Evolutionary conservation across 1,140 invertebrate genomes (phyloP), one percentile per base, ranked within the genome.

Genomic region (Drosophila leontia): DNA sequence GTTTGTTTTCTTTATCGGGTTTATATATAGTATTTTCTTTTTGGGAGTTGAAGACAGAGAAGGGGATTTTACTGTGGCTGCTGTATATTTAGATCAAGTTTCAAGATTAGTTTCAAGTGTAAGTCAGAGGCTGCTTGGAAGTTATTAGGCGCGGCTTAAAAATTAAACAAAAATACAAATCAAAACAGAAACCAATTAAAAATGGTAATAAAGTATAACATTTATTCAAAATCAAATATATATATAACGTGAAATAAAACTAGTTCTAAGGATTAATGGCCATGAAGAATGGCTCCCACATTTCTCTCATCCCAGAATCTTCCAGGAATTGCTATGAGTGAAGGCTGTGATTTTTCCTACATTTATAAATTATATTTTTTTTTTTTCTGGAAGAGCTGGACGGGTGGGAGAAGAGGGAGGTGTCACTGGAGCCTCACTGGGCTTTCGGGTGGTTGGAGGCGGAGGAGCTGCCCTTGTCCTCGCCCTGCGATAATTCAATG

Each of bases 101-200:
- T 53, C 34, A 53, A 23, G 26, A 13, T 34, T 34, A 56, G 53
- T 56, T 56, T 56, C 29, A n/a, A 39, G 53, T 39, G 53, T 56
- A n/a, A 37, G 44, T 35, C 44, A 12, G 15, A 42, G 53, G 62
- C 67, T 76, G 78, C 85, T 88, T 88, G 85, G 85, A 88, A 88
- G 85, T 88, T 88, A 88, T 88, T 88, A 84, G 77, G 85, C 85
- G 82, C 85, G 82, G 77, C 80, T 72, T 58, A 37, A 13, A 39
- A 77, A 60, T 62, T 29, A 86, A 45, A 65, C 26, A 23, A 37
- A 64, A 57, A 48, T 60, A 34, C 11, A 71, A 41, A 13, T 41
- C 19, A 61, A 39, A n/a, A 5, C 0, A n/a, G 1, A 51, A 61
- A 35, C 3, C 0, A 51, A 37, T 11, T 58, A 1, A 29, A 50